These are phyloP conservation scores for Artibeus lituratus DNA, from an alignment of 2,797 vertebrate genomes.

Conservation along the genomic window DNA sequence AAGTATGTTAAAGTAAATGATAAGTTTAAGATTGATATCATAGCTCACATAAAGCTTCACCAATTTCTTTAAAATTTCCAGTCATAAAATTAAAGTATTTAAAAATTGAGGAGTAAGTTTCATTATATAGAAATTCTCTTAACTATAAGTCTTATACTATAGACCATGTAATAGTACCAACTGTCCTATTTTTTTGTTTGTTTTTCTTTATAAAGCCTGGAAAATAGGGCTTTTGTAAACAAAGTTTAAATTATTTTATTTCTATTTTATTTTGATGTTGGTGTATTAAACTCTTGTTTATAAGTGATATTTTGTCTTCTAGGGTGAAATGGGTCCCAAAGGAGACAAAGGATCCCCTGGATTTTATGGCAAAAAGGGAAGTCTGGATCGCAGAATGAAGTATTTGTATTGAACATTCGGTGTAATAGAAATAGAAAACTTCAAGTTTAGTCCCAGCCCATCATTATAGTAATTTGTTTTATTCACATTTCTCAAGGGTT, in stretches of 20 bases:
- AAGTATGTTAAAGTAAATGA: background rate
- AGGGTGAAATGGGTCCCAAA: conserved; percentile 89
- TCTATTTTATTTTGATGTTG: conserved; percentile 1
- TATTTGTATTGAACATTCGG: background rate
- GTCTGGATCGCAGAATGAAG: conserved; percentile 49
- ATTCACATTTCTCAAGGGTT: background rate
- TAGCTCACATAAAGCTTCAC: background rate
- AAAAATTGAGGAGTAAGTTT: background rate
- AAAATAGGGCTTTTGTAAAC: background rate
- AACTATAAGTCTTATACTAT: background rate
- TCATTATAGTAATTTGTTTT: background rate
- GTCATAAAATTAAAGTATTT: background rate
- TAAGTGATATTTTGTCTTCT: conserved; percentile 51
- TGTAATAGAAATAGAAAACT: background rate
- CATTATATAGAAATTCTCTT: background rate
- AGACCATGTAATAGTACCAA: background rate
- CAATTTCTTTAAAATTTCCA: background rate
- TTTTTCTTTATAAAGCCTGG: background rate
- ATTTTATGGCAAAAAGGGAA: conserved; percentile 90
- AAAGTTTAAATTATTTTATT: background rate
- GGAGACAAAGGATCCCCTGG: conserved; percentile 89
- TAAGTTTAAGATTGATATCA: background rate
- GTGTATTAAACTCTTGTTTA: background rate
- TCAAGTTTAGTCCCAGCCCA: background rate
- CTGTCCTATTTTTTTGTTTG: background rate